These are phyloP conservation scores for Hippopotamus amphibius DNA, from an alignment of 2,113 vertebrate species.

Conservation along the genomic window DNA sequence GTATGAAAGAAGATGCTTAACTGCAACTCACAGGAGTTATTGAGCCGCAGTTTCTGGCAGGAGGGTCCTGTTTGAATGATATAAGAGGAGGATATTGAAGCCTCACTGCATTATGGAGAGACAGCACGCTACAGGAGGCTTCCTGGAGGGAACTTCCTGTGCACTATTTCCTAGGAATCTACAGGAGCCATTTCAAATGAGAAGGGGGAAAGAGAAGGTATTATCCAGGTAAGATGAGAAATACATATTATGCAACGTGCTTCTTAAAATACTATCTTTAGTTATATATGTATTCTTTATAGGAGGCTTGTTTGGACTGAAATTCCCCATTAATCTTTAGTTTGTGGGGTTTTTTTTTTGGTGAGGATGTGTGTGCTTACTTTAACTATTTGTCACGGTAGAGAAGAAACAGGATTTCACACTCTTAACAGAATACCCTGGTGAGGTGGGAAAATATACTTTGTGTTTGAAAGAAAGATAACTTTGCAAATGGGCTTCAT, in stretches of 20 bases:
- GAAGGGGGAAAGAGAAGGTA: background rate
- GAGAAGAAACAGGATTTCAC: background rate
- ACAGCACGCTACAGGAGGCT: background rate
- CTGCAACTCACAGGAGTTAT: background rate
- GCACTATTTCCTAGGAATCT: background rate
- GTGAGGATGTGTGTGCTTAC: accelerated
- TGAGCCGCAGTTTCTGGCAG: background rate
- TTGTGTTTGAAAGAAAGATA: background rate
- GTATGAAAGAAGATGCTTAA: background rate
- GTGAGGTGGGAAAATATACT: background rate
- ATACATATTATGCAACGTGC: too few relatives aligned
- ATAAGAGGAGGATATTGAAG: background rate
- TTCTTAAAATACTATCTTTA: background rate
- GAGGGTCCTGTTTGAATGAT: background rate
- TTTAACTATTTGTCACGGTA: background rate
- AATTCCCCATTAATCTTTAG: background rate
- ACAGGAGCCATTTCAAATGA: background rate
- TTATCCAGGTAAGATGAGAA: background rate
- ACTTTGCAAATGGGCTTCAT: background rate
- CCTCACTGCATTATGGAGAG: accelerated
- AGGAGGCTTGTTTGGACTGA: background rate
- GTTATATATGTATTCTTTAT: background rate
- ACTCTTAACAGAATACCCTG: background rate
- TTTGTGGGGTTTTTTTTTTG: background rate
- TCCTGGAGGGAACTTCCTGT: background rate